phyloP scores from a whole-genome alignment of 2,113 vertebrate species.

The Hemiprocne comata region DNA sequence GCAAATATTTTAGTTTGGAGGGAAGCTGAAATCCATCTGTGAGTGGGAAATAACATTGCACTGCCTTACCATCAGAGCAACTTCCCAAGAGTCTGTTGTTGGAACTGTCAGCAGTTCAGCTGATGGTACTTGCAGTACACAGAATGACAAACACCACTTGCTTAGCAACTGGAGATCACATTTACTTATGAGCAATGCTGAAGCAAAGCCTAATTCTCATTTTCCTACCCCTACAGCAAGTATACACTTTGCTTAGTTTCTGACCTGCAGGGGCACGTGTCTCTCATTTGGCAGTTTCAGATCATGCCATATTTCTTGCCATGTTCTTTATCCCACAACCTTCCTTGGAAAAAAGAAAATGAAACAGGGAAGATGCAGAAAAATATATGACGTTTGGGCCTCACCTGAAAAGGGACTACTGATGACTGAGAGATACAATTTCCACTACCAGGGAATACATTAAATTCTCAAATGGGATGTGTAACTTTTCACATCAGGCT shows the following conservation, averaged over 20 bases:
- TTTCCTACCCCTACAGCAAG: not conserved
- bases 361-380: not conserved
- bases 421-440: not conserved
- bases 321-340: not conserved
- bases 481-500: not conserved
- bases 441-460: not conserved
- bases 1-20: constrained; percentile 39
- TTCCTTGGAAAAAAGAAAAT: fast-evolving
- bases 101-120: not conserved
- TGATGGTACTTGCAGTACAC: not conserved
- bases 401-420: not conserved
- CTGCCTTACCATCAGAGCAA: not conserved
- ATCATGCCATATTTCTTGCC: not conserved
- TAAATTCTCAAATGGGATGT: not conserved
- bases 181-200: not conserved
- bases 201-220: not conserved
- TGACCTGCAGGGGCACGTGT: not conserved
- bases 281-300: not conserved
- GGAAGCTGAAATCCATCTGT: constrained; percentile 31
- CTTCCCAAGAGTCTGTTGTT: not conserved
- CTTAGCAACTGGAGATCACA: not conserved
- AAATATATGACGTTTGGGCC: not conserved
- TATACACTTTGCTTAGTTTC: not conserved
- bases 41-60: not conserved
- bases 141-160: not conserved